These are phyloP conservation scores for Gonatopus flavifemur DNA, from an alignment of 1,140 invertebrate species.

Conservation along the genomic window DNA sequence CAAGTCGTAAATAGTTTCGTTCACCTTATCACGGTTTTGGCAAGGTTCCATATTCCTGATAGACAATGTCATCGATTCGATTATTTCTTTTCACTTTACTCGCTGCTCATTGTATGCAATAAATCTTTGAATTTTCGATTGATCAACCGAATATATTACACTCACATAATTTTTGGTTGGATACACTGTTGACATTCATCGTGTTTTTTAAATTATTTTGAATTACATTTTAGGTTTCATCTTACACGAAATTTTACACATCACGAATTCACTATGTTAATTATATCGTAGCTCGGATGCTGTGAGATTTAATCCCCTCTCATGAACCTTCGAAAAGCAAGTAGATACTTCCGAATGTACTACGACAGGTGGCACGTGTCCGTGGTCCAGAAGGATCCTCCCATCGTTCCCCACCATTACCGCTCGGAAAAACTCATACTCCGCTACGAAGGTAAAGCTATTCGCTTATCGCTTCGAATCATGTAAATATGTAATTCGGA, in stretches of 20 bases:
- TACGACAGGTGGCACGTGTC: slow-evolving; percentile 44
- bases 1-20: slow-evolving; percentile 22
- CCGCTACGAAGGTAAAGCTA: slow-evolving; percentile 22
- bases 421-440: slow-evolving; percentile 29
- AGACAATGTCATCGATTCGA: slow-evolving; percentile 17
- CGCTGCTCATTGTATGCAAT: background rate
- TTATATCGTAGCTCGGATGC: too few species aligned
- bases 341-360: slow-evolving; percentile 36
- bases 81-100: background rate
- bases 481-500: too few species aligned
- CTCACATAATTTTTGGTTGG: background rate
- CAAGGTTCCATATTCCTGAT: slow-evolving; percentile 26
- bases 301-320: slow-evolving; percentile 35
- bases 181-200: too few species aligned
- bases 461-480: slow-evolving; percentile 22
- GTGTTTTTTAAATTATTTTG: too few species aligned
- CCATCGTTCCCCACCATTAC: slow-evolving; percentile 28
- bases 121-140: background rate
- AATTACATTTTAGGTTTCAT: too few species aligned
- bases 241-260: too few species aligned
- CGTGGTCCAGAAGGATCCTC: slow-evolving; percentile 37
- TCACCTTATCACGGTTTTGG: slow-evolving; percentile 16
- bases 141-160: background rate
- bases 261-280: too few species aligned
- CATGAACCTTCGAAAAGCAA: slow-evolving; percentile 32